Base-by-base conservation (phyloP, 2,888 invertebrate genomes). In the Acleris emargana region DNA sequence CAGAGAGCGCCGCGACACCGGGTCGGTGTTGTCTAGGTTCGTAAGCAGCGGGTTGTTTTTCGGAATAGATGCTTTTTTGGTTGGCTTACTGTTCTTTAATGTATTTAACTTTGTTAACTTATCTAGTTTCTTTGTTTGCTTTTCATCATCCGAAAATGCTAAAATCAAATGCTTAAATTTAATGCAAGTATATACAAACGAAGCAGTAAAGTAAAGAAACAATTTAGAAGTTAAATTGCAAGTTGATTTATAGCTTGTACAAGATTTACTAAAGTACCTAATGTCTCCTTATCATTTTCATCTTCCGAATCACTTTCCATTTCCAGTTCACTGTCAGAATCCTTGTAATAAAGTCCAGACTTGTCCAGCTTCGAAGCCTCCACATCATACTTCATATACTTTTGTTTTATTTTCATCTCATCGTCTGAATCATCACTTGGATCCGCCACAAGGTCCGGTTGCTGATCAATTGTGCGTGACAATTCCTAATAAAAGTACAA, bases 1-100 rank as follows among this genome's bases (percentile, higher is more conserved):
- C 74, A 95, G 95, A 17, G 95, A 93, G 18, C 95, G 94, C 74
- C 95, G 96, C 5, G 95, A 94, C 59, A 95, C 94, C 69, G 95
- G 96, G 71, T 96, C 95, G 4, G 96, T 94, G 66, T 94, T 93
- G 81, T 97, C 97, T 51, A 97, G 89, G 76, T 97, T 97, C 9
- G 96, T 97, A 38, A 97, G 93, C 0, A 97, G 85, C 0, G 97
- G 97, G 89, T 96, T 95, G 63, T 88, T 80, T 70, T 91, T 91
- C 16, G 88, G 86, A 55, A 88, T 84, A 62, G 72, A 71, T 32
- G 73, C 71, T 18, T 73, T 74, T 72, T 79, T 87, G 53, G 71
- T 72, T 28, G 81, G 52, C 68, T 87, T 80, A 66, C 86, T 88
- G 72, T 92, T 92, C 67, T 75, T 81, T 58, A 89, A 53, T 9